Base-by-base conservation (phyloP, 2,113 vertebrate genomes). In the Brienomyrus brachyistius region DNA sequence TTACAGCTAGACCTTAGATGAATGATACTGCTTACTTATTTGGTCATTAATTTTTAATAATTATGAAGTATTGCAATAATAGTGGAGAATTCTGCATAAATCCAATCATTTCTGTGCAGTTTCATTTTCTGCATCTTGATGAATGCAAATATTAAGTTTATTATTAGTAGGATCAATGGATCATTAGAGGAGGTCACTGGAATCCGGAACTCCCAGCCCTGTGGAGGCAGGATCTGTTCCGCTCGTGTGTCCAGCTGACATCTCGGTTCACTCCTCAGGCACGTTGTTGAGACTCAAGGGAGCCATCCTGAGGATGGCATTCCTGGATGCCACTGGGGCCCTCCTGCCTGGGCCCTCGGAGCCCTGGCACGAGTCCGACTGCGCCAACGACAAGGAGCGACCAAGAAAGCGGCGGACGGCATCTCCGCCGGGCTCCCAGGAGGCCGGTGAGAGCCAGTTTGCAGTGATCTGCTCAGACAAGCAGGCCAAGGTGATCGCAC, bases 391-490 rank as follows among this genome's bases (percentile, higher is more conserved):
- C 90, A 98, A 97, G 93, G 98, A 99, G 92, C 97, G 97, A 92
- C 90, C 91, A 0, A 96, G 95, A 94, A 97, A 96, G 90, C 92
- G 96, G 91, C 95, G 96, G 90, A 97, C 98, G 90, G 95, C 97
- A 35, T 98, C 98, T 40, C 97, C 97, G 10, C 96, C 97, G 15
- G 95, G 97, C n/a, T 97, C 97, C 94, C 97, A 97, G 95, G 98
- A 99, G 95, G 97, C 97, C 91, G 96, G 95, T 94, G 98, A 99
- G 92, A 95, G 95, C 91, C 98, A 99, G 93, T 99, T 97, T 86
- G 96, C 96, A 80, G 97, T 99, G 94, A 95, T 99, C 92, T 99
- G 98, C 91, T 99, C 98, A 0, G 98, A 99, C 95, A 99, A 99
- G 92, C 98, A 99, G 95, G 98, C 98, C 91, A 99, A 99, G 93